Evolutionary conservation across 2,888 invertebrate genomes (phyloP).

Genomic region (Hemistola chrysoprasaria): DNA sequence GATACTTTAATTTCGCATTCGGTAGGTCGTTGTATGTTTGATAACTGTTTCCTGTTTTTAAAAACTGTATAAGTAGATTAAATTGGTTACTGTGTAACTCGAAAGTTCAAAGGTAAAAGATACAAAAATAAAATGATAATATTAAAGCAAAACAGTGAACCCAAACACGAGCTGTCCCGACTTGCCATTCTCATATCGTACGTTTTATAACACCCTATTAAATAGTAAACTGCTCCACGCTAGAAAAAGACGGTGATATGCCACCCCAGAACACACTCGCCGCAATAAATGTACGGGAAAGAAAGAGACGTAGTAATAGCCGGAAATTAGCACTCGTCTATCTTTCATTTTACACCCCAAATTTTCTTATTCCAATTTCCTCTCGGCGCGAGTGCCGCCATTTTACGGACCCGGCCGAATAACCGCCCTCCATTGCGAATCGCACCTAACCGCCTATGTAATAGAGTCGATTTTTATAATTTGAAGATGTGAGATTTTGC

Average conservation of each 20-base stretch:
- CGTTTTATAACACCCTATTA: conserved; percentile 49
- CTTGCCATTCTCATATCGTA: conserved; percentile 28
- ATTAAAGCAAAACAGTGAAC: conserved; percentile 29
- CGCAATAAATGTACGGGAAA: conserved; percentile 78
- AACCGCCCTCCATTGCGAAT: conserved; percentile 26
- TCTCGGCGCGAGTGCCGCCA: conserved; percentile 64
- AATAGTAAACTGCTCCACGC: conserved; percentile 54
- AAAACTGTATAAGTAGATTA: too few relatives aligned
- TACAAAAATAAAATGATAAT: not conserved
- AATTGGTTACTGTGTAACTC: too few relatives aligned
- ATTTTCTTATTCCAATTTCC: conserved; percentile 90
- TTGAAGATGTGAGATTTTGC: conserved; percentile 32
- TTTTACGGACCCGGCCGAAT: conserved; percentile 54
- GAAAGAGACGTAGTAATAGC: conserved; percentile 81
- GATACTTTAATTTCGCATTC: not conserved
- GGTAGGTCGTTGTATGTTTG: too few relatives aligned
- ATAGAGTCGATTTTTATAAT: conserved; percentile 41
- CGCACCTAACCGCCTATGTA: conserved; percentile 15
- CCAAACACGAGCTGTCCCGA: conserved; percentile 24
- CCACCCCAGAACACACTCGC: conserved; percentile 57
- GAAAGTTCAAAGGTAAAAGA: too few relatives aligned
- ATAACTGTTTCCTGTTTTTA: too few relatives aligned
- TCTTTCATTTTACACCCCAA: conserved; percentile 90
- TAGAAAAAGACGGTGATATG: conserved; percentile 71
- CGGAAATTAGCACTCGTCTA: conserved; percentile 89